Base-by-base conservation (phyloP, 2,113 vertebrate genomes). In the Semicossyphus pulcher region DNA sequence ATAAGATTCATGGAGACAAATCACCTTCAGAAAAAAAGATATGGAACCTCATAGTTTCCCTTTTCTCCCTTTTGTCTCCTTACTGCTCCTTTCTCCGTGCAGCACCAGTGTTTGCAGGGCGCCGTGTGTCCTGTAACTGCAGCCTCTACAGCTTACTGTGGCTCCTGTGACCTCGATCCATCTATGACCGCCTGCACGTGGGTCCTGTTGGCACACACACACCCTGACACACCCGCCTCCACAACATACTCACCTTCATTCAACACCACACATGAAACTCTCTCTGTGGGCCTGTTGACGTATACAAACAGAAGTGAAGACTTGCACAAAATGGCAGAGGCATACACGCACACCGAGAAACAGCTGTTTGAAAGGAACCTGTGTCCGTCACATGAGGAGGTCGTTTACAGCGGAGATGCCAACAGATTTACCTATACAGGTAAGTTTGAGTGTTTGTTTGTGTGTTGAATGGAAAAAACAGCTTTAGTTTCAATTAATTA, bases 81-180 rank as follows among this genome's bases (percentile, higher is more conserved):
- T 62, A 16, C 29, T 4, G 23, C 23, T 23, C 31, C 16, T 54
- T 72, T 15, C 78, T 74, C 21, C 65, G 16, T 93, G 48, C 89
- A 92, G 88, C 88, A 81, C 75, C 90, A 78, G 54, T 98, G 96
- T 73, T 76, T 76, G n/a, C 92, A 89, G 52, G 92, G 85, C 21
- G 36, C 77, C 8, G 39, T 97, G 63, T 98, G 96, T 83, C 96
- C 95, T 0, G 32, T 76, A 6, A 89, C 94, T 12, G 71, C 80
- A 59, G 90, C 93, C 51, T 80, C 86, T 36, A 90, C 88, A 23
- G 93, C 95, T 10, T 91, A 93, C 57, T 98, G 96, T 60, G 95
- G 95, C 18, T 86, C 78, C 66, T 97, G 96, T 89, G 92, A 95
- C 89, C 95, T 97, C 85, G 90, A 96, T 86, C 82, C 91, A 10